phyloP scores from a whole-genome alignment of 2,797 vertebrate species.

The Bovichtus variegatus region DNA sequence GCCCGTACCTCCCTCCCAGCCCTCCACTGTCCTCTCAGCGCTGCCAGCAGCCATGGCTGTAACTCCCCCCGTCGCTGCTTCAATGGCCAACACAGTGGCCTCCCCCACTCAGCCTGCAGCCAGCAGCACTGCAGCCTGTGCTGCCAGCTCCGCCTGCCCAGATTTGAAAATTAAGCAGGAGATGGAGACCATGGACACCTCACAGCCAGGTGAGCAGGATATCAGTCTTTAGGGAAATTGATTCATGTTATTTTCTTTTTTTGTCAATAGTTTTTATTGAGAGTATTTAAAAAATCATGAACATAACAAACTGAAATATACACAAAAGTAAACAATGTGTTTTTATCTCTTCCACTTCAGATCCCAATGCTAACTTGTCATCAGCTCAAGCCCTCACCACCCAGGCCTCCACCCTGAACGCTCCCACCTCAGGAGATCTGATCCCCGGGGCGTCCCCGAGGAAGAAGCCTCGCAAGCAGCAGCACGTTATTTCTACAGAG shows the following conservation, averaged over 20 bases:
- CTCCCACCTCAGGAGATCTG: constrained; percentile 88
- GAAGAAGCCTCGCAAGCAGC: constrained; percentile 98
- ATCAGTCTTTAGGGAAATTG: not conserved
- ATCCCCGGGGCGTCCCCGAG: constrained; percentile 95
- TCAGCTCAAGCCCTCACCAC: constrained; percentile 80
- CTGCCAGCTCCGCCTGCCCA: constrained; percentile 86
- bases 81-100: constrained; percentile 90
- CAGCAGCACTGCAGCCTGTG: constrained; percentile 89
- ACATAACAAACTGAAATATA: not conserved
- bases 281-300: not conserved
- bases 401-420: constrained; percentile 87
- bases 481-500: constrained; percentile 97
- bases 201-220: constrained; percentile 76
- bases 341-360: constrained; percentile 21
- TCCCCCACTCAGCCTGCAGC: constrained; percentile 90
- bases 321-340: not conserved
- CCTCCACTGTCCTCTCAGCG: constrained; percentile 88
- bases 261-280: too few species aligned
- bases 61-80: constrained; percentile 87
- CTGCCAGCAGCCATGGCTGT: constrained; percentile 89
- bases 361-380: constrained; percentile 85
- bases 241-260: not conserved
- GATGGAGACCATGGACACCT: constrained; percentile 91
- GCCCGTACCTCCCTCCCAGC: constrained; percentile 91
- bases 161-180: constrained; percentile 97